Evolutionary conservation across 2,113 vertebrate species (phyloP), one percentile per base, ranked within the genome.

Genomic region (Tragelaphus strepsiceros): DNA sequence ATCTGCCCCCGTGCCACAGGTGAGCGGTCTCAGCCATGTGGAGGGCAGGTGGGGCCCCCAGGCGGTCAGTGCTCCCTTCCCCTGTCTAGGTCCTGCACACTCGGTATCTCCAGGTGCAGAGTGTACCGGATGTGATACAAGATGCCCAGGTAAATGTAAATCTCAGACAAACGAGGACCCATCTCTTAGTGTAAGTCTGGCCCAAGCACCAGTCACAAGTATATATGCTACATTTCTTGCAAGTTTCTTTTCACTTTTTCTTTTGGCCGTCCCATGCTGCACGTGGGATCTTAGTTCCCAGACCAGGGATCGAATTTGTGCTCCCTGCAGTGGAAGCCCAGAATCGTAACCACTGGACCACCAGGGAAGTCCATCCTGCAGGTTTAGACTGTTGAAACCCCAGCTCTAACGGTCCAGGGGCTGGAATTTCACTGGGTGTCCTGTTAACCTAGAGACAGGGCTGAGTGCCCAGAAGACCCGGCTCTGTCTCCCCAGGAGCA

Each of bases 1-100:
- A 9, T 0, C 9, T 13, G 19, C 26, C 8, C 77, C 51, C 11
- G 1, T 3, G 21, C 62, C 32, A 17, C 43, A 43, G 35, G 17
- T 3, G 51, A 43, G 26, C 58, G 0, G 13, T 3, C 7, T 17
- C 51, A 11, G 28, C 54, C 7, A 0, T 9, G 6, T 4, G 7
- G 54, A 32, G 35, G 15, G 5, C 16, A 6, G 6, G 12, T 21
- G 35, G 30, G 7, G 7, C 67, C 21, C 49, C 43, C 14, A 0
- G 74, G 22, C 6, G 15, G 12, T 54, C 32, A 4, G 14, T 4
- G 5, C 1, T 8, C 32, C 43, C 35, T 14, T 21, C 12, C 2
- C 43, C 17, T 21, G 15, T 21, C 64, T n/a, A 4, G 43, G 43
- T 54, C 22, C 28, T 22, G 32, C 5, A 1, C 46, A 7, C 7